Evolutionary conservation across 2,888 invertebrate species (phyloP).

Genomic region (Lithophane semibrunnea): DNA sequence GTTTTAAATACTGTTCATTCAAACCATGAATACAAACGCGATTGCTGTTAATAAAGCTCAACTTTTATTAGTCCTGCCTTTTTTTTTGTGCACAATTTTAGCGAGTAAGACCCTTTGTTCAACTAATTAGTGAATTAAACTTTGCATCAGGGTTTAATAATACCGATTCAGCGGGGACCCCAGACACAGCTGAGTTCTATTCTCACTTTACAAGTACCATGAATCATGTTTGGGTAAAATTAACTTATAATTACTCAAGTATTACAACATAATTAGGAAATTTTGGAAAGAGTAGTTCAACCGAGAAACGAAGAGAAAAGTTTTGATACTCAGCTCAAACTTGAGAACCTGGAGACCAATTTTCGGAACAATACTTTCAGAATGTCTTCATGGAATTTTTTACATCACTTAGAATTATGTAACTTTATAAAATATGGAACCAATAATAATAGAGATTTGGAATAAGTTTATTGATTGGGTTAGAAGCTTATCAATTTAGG

Average conservation of each 20-base stretch:
- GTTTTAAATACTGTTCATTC: slow-evolving; percentile 4
- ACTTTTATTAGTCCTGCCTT: slow-evolving; percentile 16
- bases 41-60: slow-evolving; percentile 2
- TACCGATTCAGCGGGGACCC: slow-evolving; percentile 69
- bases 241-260: slow-evolving; percentile 77
- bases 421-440: background rate
- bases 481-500: background rate
- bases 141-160: slow-evolving; percentile 75
- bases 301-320: slow-evolving; percentile 52
- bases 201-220: slow-evolving; percentile 64
- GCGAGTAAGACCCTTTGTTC: slow-evolving; percentile 45
- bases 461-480: background rate
- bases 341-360: slow-evolving; percentile 45
- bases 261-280: slow-evolving; percentile 71
- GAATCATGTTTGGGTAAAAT: slow-evolving; percentile 74
- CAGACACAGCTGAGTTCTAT: slow-evolving; percentile 64
- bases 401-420: background rate
- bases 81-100: slow-evolving; percentile 34
- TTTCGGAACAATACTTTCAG: slow-evolving; percentile 23
- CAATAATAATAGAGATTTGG: background rate
- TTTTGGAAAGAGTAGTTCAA: slow-evolving; percentile 59
- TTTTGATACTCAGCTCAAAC: slow-evolving; percentile 52
- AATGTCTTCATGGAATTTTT: slow-evolving; percentile 22
- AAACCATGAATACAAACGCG: slow-evolving; percentile 22
- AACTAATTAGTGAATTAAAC: slow-evolving; percentile 69